Evolutionary conservation across 2,113 vertebrate genomes (phyloP), one percentile per base, ranked within the genome.

Genomic region (Sander vitreus): DNA sequence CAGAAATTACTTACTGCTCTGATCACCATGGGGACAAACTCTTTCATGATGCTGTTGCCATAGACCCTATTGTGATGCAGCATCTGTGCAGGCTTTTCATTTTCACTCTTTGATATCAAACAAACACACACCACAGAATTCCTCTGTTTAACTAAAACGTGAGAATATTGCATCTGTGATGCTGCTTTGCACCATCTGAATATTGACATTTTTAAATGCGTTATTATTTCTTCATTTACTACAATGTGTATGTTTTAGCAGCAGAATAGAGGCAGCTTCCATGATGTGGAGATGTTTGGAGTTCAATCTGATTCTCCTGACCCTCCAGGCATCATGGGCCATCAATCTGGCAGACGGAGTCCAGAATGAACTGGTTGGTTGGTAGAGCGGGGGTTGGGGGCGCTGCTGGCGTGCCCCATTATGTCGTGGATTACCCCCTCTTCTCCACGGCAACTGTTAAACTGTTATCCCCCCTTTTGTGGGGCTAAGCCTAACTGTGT

Each of bases 1-100:
- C 80, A 86, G 82, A 77, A 89, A 82, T 80, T 79, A 81, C 88
- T 92, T 88, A 43, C 87, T 36, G 75, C 87, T 89, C 81, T 69
- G 67, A 85, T 95, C 88, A 58, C 92, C 94, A 95, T 94, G 93
- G 94, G 51, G 81, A 94, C 90, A 57, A 80, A 78, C 85, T 84
- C 90, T 93, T 93, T 94, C 84, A 91, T 90, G 87, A 92, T 88
- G 89, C 88, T 58, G 95, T 95, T 95, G 92, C 94, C 94, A 95
- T 95, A 90, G 89, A 72, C 43, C 48, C 89, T 78, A 80, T 93
- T 94, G 91, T 92, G 91, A 88, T 78, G 90, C 73, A 79, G 80
- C 86, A 59, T 88, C 70, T 23, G 76, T 84, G 85, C 58, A 83
- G 23, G 73, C 81, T 74, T 91, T 84, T 87, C 69, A 73, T 86